phyloP scores from a whole-genome alignment of 2,888 invertebrate genomes.

The Polydrusus tereticollis region DNA sequence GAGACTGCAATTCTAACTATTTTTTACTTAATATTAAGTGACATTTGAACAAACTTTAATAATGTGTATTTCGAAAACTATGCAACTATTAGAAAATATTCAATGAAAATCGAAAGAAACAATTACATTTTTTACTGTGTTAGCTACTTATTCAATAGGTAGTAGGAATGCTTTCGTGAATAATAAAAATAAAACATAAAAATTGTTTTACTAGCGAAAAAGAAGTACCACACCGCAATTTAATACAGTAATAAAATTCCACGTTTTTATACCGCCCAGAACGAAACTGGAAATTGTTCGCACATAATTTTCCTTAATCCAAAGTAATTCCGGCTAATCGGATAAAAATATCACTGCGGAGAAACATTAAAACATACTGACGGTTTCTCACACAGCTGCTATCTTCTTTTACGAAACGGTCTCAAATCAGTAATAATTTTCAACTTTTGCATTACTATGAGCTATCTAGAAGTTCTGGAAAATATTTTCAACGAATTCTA shows the following conservation, averaged over 20 bases:
- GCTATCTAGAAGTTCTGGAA: too few relatives aligned
- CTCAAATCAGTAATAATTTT: constrained; percentile 10
- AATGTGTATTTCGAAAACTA: too few relatives aligned
- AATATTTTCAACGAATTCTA: too few relatives aligned
- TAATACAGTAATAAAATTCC: background rate
- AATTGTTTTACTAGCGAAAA: background rate
- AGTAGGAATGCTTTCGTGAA: background rate
- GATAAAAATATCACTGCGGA: constrained; percentile 15
- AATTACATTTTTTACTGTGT: too few relatives aligned
- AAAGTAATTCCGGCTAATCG: constrained; percentile 19
- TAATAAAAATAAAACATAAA: background rate
- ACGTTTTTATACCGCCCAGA: background rate
- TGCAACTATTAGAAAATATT: too few relatives aligned
- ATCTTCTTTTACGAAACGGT: background rate
- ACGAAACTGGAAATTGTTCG: constrained; percentile 3
- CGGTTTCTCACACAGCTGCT: constrained; percentile 15
- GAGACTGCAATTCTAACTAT: too few relatives aligned
- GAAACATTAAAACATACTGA: constrained; percentile 19
- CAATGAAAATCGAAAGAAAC: too few relatives aligned
- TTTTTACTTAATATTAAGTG: too few relatives aligned
- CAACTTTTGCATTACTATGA: background rate
- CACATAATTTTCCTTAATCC: constrained; percentile 9
- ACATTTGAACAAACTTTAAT: too few relatives aligned
- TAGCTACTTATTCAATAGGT: too few relatives aligned
- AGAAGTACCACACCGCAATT: background rate